Evolutionary conservation across 2,888 invertebrate species (phyloP).

Genomic region (Norana najaformis): DNA sequence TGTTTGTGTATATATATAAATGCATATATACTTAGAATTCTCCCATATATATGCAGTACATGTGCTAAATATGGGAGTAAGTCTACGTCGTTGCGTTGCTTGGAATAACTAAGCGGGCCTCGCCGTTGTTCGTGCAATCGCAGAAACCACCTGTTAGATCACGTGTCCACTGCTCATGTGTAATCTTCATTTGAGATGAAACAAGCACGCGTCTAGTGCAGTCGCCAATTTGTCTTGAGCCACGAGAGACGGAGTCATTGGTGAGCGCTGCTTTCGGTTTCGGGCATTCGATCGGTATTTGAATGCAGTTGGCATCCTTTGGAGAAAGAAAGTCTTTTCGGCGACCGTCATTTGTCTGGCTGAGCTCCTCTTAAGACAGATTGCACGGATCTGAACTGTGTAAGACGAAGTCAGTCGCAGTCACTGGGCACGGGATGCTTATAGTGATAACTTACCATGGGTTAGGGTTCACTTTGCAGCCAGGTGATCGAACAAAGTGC

Average conservation of each 20-base stretch:
- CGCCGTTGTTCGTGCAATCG: background rate
- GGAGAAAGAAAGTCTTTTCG: background rate
- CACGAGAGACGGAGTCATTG: background rate
- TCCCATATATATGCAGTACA: background rate
- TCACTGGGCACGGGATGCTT: too few relatives aligned
- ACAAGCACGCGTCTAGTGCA: background rate
- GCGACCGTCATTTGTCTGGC: background rate
- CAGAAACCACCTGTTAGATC: background rate
- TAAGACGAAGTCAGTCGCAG: too few relatives aligned
- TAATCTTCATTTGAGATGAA: background rate
- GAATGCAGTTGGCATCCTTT: background rate
- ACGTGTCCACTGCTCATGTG: background rate
- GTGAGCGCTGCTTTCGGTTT: background rate
- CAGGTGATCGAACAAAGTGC: background rate
- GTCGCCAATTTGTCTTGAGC: background rate
- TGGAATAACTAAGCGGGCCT: background rate
- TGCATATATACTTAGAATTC: too few relatives aligned
- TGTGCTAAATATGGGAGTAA: background rate
- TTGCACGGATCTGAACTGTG: background rate
- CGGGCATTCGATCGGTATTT: background rate
- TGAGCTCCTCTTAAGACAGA: background rate
- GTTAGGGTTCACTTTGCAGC: background rate
- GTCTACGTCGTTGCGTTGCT: background rate
- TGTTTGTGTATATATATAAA: background rate
- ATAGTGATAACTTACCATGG: background rate